Conservation (phyloP, 2,113 vertebrate genomes). For the Melospiza melodia region DNA sequence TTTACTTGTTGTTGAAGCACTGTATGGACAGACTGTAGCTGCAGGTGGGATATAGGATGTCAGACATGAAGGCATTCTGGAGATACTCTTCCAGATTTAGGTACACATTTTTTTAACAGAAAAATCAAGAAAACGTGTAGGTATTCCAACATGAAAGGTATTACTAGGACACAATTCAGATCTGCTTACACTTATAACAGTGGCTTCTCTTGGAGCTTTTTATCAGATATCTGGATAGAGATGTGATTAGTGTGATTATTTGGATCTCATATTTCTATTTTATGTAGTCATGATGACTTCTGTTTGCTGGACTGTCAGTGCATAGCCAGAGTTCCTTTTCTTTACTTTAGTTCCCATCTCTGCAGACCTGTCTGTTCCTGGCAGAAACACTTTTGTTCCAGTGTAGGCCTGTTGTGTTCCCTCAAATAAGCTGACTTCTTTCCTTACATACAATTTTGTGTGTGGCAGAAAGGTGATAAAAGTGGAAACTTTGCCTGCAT, state of each 20-base stretch:
- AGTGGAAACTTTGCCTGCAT: neutral
- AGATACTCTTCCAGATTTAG: neutral
- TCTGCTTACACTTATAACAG: neutral
- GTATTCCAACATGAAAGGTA: neutral
- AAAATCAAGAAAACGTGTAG: neutral
- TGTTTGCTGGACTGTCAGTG: neutral
- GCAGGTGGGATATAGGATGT: neutral
- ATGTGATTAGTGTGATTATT: neutral
- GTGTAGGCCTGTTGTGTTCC: neutral
- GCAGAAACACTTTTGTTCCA: neutral
- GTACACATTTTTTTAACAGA: neutral
- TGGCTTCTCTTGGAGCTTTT: neutral
- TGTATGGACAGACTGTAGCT: neutral
- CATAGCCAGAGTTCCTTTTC: neutral
- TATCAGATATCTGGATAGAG: neutral
- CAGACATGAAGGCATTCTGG: neutral
- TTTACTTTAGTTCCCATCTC: neutral
- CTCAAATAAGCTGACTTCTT: neutral
- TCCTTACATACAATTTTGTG: neutral
- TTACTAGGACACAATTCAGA: neutral
- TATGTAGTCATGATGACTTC: neutral
- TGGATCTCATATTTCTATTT: neutral
- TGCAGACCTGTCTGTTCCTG: neutral
- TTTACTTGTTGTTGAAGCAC: neutral
- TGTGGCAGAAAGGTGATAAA: neutral